Conservation (phyloP, 2,888 invertebrate species). For the Sinotaia quadrata region DNA sequence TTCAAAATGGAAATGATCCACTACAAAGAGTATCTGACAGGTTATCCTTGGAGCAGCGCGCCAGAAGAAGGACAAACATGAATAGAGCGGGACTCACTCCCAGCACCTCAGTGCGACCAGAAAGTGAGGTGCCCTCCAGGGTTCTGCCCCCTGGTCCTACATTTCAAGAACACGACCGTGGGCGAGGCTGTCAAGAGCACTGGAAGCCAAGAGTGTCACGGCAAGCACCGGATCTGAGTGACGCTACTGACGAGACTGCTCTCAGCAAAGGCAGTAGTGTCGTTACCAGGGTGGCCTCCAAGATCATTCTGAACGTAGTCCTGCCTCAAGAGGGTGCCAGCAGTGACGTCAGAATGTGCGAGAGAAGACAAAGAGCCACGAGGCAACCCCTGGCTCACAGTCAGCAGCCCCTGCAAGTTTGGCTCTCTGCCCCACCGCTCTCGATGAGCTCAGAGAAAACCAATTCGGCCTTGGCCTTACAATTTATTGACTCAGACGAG, state of each 20-base stretch:
- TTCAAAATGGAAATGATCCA: background rate
- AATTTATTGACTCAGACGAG: too few species aligned
- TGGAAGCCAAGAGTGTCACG: background rate
- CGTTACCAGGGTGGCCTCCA: conserved; percentile 9
- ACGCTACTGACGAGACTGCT: background rate
- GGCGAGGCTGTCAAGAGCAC: background rate
- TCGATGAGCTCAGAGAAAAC: too few species aligned
- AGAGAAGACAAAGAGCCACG: background rate
- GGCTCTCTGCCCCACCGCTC: background rate
- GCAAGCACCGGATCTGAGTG: background rate
- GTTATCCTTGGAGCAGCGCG: conserved; percentile 1
- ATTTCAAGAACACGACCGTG: background rate
- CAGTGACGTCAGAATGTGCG: background rate
- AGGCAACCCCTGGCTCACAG: background rate
- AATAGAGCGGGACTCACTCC: background rate
- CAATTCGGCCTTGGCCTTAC: too few species aligned
- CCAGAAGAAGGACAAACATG: background rate
- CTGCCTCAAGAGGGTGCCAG: conserved; percentile 13
- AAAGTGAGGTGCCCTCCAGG: background rate
- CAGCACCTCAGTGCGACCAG: background rate
- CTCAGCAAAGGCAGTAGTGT: background rate
- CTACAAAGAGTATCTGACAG: background rate
- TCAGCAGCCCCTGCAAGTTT: background rate
- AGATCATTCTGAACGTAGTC: conserved; percentile 9
- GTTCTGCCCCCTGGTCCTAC: background rate